Percentiles rank a stretch among this genome's conserved stretches.
phyloP scores from a whole-genome alignment of 2,113 vertebrate genomes.

The Macquaria ambigua region DNA sequence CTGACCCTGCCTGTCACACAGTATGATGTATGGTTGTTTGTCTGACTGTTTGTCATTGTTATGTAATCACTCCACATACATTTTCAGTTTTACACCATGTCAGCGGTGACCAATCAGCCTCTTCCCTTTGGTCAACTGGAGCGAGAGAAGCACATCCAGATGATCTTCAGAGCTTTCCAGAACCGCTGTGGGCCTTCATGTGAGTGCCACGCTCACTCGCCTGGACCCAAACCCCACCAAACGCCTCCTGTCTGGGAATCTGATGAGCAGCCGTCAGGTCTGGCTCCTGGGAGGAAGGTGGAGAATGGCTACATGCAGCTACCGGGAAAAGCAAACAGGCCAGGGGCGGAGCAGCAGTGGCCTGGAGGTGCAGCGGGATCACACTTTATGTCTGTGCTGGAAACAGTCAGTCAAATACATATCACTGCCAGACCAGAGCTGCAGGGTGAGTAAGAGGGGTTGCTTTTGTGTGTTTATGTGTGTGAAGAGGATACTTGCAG shows the following conservation, averaged over 20 bases:
- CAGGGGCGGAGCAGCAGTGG: slow-evolving; percentile 21
- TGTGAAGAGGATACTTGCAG: not conserved
- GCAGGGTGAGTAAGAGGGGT: slow-evolving; percentile 73
- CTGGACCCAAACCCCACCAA: slow-evolving; percentile 24
- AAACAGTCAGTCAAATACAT: slow-evolving; percentile 75
- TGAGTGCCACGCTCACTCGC: slow-evolving; percentile 49
- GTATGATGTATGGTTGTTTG: not conserved
- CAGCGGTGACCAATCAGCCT: slow-evolving; percentile 82
- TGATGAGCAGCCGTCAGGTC: slow-evolving; percentile 16
- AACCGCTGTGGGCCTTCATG: slow-evolving; percentile 44
- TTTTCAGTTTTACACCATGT: slow-evolving; percentile 70
- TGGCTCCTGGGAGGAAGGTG: not conserved
- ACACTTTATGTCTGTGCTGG: slow-evolving; percentile 73
- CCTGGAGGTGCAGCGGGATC: slow-evolving; percentile 1
- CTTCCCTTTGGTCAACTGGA: slow-evolving; percentile 80
- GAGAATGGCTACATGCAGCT: not conserved
- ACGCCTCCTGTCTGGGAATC: not conserved
- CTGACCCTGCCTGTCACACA: not conserved
- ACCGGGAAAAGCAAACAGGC: not conserved
- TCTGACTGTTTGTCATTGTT: not conserved
- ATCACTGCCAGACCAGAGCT: slow-evolving; percentile 82
- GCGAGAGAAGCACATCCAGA: slow-evolving; percentile 86
- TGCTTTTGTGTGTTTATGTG: not conserved
- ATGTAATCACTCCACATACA: not conserved
- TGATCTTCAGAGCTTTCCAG: slow-evolving; percentile 74